Evolutionary conservation across 2,888 invertebrate genomes (phyloP).

Genomic region (Stenurella melanura): DNA sequence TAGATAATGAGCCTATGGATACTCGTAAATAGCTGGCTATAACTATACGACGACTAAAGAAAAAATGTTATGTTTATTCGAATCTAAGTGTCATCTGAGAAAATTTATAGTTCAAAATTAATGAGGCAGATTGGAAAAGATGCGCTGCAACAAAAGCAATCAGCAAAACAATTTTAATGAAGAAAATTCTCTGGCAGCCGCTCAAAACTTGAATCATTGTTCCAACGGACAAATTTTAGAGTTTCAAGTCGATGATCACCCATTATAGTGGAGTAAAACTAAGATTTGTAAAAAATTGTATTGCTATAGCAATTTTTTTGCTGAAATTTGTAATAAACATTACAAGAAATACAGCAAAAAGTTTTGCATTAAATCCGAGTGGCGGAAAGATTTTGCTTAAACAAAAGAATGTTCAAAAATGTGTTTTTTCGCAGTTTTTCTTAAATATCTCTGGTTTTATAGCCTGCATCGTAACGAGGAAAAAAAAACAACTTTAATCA

Average conservation of each 20-base stretch:
- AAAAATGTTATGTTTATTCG: constrained; percentile 35
- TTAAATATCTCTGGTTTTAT: too few species aligned
- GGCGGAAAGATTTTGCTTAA: too few species aligned
- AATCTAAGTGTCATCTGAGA: constrained; percentile 37
- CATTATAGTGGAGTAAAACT: too few species aligned
- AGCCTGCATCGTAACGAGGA: too few species aligned
- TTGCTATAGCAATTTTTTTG: too few species aligned
- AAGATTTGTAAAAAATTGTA: too few species aligned
- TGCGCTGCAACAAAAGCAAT: constrained; percentile 61
- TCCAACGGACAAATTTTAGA: constrained; percentile 25
- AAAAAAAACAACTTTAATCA: too few species aligned
- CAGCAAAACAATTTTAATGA: constrained; percentile 63
- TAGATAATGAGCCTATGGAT: constrained; percentile 28
- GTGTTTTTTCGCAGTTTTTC: too few species aligned
- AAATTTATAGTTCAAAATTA: constrained; percentile 62
- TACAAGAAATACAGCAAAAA: too few species aligned
- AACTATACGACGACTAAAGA: constrained; percentile 12
- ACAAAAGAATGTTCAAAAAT: too few species aligned
- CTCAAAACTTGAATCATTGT: constrained; percentile 58
- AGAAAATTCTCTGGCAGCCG: constrained; percentile 63
- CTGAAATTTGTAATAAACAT: too few species aligned
- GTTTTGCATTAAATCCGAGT: too few species aligned
- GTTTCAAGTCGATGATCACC: not conserved
- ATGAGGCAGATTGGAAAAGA: constrained; percentile 62
- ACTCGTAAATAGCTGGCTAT: not conserved